These are phyloP conservation scores for Achlya flavicornis DNA, from an alignment of 2,888 invertebrate genomes.

Conservation along the genomic window DNA sequence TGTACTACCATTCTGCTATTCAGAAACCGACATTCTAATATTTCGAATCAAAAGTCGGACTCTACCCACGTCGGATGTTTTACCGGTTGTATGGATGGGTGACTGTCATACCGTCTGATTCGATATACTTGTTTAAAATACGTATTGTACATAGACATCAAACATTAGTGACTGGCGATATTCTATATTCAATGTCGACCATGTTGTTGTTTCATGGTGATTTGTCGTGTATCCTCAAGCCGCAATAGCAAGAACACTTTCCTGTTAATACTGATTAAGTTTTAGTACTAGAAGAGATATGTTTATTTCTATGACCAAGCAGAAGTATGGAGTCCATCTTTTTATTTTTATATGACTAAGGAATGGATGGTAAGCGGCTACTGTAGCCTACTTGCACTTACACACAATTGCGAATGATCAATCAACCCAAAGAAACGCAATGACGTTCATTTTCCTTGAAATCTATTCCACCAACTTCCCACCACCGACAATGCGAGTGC, in stretches of 20 bases:
- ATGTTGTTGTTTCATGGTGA: not conserved
- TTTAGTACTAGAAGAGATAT: not conserved
- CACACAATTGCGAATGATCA: too few species aligned
- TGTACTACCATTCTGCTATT: too few species aligned
- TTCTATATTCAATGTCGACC: not conserved
- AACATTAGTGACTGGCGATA: not conserved
- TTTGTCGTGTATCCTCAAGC: not conserved
- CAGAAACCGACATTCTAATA: not conserved
- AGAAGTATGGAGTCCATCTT: too few species aligned
- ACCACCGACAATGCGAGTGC: too few species aligned
- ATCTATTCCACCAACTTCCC: too few species aligned
- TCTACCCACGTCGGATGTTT: constrained; percentile 12
- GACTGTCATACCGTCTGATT: constrained; percentile 11
- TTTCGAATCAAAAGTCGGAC: not conserved
- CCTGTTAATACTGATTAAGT: not conserved
- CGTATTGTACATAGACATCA: not conserved
- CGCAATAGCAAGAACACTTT: not conserved
- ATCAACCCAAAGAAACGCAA: too few species aligned
- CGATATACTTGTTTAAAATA: not conserved
- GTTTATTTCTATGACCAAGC: too few species aligned
- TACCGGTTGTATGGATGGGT: constrained; percentile 6
- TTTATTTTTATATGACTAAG: too few species aligned
- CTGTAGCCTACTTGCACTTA: too few species aligned
- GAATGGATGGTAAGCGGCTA: too few species aligned
- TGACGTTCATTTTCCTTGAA: too few species aligned